Evolutionary conservation across 2,113 vertebrate genomes (phyloP).

Genomic region (Myotis davidii): DNA sequence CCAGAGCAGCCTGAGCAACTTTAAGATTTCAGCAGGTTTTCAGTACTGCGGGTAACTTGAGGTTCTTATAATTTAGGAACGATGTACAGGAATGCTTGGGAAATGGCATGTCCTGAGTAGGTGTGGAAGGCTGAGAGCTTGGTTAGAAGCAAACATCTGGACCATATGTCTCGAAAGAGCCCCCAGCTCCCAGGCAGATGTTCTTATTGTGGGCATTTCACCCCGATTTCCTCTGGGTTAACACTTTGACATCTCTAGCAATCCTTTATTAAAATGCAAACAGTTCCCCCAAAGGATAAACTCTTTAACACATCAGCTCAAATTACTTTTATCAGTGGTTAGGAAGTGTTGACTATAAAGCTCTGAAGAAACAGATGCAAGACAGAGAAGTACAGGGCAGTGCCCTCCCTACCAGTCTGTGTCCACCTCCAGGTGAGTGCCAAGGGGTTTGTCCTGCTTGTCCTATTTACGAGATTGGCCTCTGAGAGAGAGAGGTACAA

Average conservation of each 20-base stretch:
- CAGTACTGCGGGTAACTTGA: not conserved
- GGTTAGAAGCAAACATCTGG: not conserved
- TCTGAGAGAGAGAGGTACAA: not conserved
- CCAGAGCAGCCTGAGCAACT: not conserved
- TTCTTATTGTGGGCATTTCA: not conserved
- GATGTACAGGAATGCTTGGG: not conserved
- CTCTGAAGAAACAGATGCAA: not conserved
- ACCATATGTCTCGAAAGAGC: not conserved
- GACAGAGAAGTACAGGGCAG: not conserved
- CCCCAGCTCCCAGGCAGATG: not conserved
- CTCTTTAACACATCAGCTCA: not conserved
- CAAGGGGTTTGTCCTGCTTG: not conserved
- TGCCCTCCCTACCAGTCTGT: not conserved
- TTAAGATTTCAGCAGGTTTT: not conserved
- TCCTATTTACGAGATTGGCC: not conserved
- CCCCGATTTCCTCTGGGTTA: not conserved
- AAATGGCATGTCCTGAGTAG: not conserved
- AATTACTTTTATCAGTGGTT: not conserved
- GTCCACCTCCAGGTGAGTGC: not conserved
- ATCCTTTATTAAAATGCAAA: slow-evolving; percentile 4
- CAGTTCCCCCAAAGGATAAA: not conserved
- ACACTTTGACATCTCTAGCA: not conserved
- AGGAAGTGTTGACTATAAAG: not conserved
- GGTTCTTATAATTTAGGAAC: not conserved
- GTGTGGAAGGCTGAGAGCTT: not conserved